A percentile compares a stretch with the other conserved stretches of the same genome.
Evolutionary conservation across 1,140 invertebrate species (phyloP).

Genomic region (Trachelipus rathkii): DNA sequence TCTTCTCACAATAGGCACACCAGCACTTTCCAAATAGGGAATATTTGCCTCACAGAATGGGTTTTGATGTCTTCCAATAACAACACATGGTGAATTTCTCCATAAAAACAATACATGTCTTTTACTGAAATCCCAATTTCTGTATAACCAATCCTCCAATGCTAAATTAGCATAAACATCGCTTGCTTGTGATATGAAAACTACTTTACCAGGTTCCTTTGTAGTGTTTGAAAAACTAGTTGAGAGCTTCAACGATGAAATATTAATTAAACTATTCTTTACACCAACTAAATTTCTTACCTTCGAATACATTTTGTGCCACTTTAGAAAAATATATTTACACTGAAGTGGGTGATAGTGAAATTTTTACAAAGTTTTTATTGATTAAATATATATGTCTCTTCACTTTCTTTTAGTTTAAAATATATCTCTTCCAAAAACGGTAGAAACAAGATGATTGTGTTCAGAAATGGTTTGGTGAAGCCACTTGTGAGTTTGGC

Average conservation of each 20-base stretch:
- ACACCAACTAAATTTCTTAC: not conserved
- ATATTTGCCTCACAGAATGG: conserved; percentile 88
- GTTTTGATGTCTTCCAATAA: conserved; percentile 95
- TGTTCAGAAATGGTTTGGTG: not conserved
- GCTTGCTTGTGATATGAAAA: conserved; percentile 84
- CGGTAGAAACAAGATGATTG: not conserved
- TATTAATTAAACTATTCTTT: not conserved
- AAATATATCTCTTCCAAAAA: not conserved
- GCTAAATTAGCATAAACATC: conserved; percentile 88
- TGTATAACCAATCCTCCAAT: conserved; percentile 90
- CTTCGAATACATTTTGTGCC: not conserved
- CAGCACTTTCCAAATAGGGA: conserved; percentile 56
- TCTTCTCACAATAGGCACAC: conserved; percentile 71
- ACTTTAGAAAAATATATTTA: too few species aligned
- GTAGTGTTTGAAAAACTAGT: conserved; percentile 5
- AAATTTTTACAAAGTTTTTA: too few species aligned
- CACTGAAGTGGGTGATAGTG: too few species aligned
- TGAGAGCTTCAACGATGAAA: not conserved
- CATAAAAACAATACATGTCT: conserved; percentile 82
- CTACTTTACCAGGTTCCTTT: conserved; percentile 62
- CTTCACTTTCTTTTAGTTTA: too few species aligned
- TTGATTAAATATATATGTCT: too few species aligned
- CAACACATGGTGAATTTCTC: conserved; percentile 87
- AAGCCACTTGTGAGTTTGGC: not conserved
- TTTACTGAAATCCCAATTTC: conserved; percentile 50